Percentiles rank a stretch among this genome's conserved stretches.
Evolutionary conservation across 2,888 invertebrate genomes (phyloP).

Genomic region (Emesis russula): DNA sequence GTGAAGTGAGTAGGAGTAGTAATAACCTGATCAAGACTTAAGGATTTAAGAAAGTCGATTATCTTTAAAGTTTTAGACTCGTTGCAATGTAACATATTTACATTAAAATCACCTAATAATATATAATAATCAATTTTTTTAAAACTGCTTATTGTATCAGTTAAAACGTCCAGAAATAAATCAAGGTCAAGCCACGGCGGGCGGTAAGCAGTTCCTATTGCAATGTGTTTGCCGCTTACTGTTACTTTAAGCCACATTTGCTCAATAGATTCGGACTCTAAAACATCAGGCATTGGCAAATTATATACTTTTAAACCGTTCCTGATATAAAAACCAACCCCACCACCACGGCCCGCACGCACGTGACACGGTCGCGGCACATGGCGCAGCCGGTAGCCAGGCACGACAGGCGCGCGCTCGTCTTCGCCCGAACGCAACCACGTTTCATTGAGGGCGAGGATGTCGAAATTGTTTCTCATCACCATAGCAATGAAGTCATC

Average conservation of each 20-base stretch:
- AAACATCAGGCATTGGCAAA: neutral
- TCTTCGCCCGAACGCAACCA: conserved; percentile 57
- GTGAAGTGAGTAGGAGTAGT: conserved; percentile 55
- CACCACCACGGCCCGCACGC: neutral
- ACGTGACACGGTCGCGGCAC: conserved; percentile 28
- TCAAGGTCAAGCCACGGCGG: conserved; percentile 17
- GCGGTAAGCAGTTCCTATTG: conserved; percentile 27
- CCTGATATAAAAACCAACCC: neutral
- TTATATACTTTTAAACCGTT: neutral
- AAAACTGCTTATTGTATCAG: neutral
- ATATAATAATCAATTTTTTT: neutral
- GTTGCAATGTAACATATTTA: neutral
- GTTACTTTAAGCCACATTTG: conserved; percentile 34
- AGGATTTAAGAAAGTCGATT: neutral
- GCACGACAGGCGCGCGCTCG: conserved; percentile 47
- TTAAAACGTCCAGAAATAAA: conserved; percentile 13
- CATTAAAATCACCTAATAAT: conserved; percentile 29
- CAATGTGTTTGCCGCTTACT: neutral
- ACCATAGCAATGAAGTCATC: conserved; percentile 50
- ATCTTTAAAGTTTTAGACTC: conserved; percentile 17
- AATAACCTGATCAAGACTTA: conserved; percentile 6
- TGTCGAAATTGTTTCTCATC: conserved; percentile 41
- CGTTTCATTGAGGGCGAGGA: conserved; percentile 63
- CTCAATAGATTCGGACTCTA: neutral
- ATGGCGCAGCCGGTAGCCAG: conserved; percentile 55